A percentile compares a stretch with the other conserved stretches of the same genome.
phyloP scores from a whole-genome alignment of 2,113 vertebrate genomes.

The Hyla sarda region DNA sequence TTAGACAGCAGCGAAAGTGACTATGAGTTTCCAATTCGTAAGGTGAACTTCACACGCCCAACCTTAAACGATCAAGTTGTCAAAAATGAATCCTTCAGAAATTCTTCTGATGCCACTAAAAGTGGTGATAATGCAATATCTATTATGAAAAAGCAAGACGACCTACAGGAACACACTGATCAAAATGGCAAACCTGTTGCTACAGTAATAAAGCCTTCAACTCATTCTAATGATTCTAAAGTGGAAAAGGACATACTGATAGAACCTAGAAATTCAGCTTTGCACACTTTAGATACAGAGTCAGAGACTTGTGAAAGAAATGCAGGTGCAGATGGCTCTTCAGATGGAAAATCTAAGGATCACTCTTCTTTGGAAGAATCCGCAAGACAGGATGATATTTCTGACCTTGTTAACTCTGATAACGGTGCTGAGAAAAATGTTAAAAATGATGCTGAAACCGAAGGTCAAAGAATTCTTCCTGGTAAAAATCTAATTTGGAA shows the following conservation, averaged over 20 bases:
- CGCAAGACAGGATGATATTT: neutral
- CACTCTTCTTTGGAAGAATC: neutral
- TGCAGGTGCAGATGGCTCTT: neutral
- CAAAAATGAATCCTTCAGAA: neutral
- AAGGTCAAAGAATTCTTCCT: constrained; percentile 30
- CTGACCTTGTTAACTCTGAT: neutral
- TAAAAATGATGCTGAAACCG: neutral
- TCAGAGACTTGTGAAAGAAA: neutral
- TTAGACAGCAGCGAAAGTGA: constrained; percentile 62
- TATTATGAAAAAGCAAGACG: neutral
- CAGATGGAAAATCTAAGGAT: neutral
- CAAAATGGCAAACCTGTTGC: no score
- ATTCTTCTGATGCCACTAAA: neutral
- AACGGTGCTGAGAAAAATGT: neutral
- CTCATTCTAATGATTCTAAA: neutral
- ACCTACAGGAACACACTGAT: neutral
- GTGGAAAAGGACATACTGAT: neutral
- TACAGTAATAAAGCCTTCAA: neutral
- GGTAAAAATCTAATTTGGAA: constrained; percentile 64
- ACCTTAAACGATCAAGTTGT: neutral
- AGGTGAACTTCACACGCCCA: neutral
- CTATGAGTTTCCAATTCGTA: constrained; percentile 28
- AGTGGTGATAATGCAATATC: neutral
- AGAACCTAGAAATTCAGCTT: neutral
- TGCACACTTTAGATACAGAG: neutral